phyloP scores from a whole-genome alignment of 2,113 vertebrate genomes.

The Percina caprodes region DNA sequence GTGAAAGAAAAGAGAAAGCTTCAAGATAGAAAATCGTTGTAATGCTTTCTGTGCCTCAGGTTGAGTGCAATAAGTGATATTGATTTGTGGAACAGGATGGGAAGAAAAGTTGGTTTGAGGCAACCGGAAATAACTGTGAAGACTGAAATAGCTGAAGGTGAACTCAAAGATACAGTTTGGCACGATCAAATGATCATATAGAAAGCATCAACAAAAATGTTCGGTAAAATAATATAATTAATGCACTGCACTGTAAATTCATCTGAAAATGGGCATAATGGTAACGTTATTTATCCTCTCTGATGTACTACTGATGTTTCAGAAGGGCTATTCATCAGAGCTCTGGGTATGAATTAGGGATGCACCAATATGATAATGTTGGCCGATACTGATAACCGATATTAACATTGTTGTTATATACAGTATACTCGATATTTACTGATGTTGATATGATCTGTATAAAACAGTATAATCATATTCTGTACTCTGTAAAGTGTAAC shows the following conservation, averaged over 20 bases:
- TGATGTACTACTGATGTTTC: neutral
- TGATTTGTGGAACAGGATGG: slow-evolving; percentile 48
- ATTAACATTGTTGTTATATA: too few relatives aligned
- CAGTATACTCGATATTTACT: too few relatives aligned
- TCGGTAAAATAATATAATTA: neutral
- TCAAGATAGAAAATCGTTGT: slow-evolving; percentile 27
- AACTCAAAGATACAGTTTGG: slow-evolving; percentile 25
- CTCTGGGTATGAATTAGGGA: neutral
- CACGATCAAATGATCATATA: slow-evolving; percentile 5
- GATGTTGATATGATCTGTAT: too few relatives aligned
- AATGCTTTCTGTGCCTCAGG: slow-evolving; percentile 38
- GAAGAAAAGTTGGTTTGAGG: slow-evolving; percentile 48
- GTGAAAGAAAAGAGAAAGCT: slow-evolving; percentile 19
- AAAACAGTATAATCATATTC: too few relatives aligned
- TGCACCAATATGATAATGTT: too few relatives aligned
- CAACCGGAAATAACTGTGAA: slow-evolving; percentile 45
- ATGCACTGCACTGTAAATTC: neutral
- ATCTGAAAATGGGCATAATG: neutral
- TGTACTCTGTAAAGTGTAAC: too few relatives aligned
- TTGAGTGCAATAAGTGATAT: slow-evolving; percentile 49
- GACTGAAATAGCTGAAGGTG: slow-evolving; percentile 46
- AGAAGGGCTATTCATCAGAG: slow-evolving; percentile 1
- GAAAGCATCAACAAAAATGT: neutral
- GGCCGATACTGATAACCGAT: too few relatives aligned
- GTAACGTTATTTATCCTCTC: too few relatives aligned